Conservation (phyloP, 1,140 invertebrate genomes). For the Arctopsyche grandis region DNA sequence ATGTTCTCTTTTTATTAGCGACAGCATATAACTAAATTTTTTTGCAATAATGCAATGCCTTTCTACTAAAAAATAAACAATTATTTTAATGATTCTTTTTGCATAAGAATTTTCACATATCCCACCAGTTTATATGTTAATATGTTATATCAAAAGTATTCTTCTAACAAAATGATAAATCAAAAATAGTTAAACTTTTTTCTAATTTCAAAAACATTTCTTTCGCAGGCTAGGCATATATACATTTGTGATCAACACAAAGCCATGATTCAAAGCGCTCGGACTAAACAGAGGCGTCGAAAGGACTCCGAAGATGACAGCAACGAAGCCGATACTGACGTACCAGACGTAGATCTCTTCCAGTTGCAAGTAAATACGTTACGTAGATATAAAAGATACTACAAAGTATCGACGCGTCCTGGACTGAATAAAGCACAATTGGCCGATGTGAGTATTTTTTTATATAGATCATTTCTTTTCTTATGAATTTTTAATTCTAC, state of each 20-base stretch:
- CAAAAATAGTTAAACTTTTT: background rate
- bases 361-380: constrained; percentile 94
- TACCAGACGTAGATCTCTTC: constrained; percentile 92
- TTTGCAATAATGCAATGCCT: too few relatives aligned
- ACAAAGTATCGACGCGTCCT: constrained; percentile 88
- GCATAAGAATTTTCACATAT: too few relatives aligned
- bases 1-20: too few relatives aligned
- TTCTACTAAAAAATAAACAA: too few relatives aligned
- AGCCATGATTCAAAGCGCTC: constrained; percentile 91
- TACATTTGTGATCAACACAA: constrained; percentile 98
- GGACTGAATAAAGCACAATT: constrained; percentile 94
- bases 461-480: too few relatives aligned
- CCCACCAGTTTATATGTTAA: too few relatives aligned
- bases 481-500: constrained; percentile 4
- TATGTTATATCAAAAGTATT: background rate
- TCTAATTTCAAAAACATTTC: background rate
- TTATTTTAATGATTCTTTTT: too few relatives aligned
- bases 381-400: constrained; percentile 92
- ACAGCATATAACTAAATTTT: too few relatives aligned
- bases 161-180: background rate
- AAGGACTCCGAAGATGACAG: constrained; percentile 95
- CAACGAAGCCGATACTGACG: constrained; percentile 86
- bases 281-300: constrained; percentile 83
- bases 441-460: constrained; percentile 91
- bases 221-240: constrained; percentile 85